phyloP scores from a whole-genome alignment of 1,140 invertebrate species.

The Aphelinus atriplicis region DNA sequence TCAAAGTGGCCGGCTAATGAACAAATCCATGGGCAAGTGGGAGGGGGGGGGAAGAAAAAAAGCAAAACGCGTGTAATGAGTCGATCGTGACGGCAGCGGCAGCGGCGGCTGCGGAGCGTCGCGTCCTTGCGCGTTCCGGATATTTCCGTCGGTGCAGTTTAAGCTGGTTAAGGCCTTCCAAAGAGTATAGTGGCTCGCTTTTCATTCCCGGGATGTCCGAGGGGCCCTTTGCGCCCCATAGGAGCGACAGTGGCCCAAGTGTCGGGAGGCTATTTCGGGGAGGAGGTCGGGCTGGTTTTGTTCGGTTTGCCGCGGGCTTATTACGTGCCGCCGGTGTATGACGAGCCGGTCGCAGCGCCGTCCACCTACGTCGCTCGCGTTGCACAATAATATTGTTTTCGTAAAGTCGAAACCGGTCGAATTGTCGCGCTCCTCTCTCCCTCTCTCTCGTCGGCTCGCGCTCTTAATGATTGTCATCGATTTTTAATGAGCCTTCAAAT shows the following conservation, averaged over 20 bases:
- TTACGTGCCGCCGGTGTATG: not conserved
- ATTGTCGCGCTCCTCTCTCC: not conserved
- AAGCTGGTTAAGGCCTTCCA: slow-evolving; percentile 24
- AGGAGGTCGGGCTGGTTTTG: not conserved
- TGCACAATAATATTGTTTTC: slow-evolving; percentile 28
- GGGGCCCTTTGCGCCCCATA: slow-evolving; percentile 6
- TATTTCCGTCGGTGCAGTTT: slow-evolving; percentile 28
- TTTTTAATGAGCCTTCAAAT: slow-evolving; percentile 18
- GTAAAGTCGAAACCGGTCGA: slow-evolving; percentile 20
- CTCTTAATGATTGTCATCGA: slow-evolving; percentile 34
- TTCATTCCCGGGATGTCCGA: slow-evolving; percentile 2
- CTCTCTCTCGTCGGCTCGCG: no score
- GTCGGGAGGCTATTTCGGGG: not conserved
- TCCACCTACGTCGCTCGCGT: not conserved
- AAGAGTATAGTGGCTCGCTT: not conserved
- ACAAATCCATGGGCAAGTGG: no score
- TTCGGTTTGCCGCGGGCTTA: slow-evolving; percentile 9
- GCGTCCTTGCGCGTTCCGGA: slow-evolving; percentile 24
- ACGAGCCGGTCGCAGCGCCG: no score
- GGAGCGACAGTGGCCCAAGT: not conserved
- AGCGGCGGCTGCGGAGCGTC: slow-evolving; percentile 2
- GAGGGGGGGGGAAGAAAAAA: no score
- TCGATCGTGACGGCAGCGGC: not conserved
- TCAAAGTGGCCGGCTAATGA: no score
- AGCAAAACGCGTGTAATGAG: no score